Evolutionary conservation across 2,888 invertebrate species (phyloP), one percentile per base, ranked within the genome.

Genomic region (Boloria euphrosyne): DNA sequence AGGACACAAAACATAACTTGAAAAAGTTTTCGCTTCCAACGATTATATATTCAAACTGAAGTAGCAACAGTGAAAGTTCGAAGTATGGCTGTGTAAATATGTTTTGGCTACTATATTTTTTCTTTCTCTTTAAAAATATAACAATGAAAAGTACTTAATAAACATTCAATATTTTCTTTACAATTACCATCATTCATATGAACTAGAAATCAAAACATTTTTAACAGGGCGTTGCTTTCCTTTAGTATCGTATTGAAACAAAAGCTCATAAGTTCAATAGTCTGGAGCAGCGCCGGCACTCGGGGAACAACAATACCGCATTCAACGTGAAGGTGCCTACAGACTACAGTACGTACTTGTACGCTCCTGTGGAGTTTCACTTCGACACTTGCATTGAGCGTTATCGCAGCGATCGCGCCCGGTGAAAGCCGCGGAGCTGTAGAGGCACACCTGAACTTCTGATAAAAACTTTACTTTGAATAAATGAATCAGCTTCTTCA

Each of bases 231-330:
- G 7, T 38, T 38, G 10, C 31, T 38, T 38, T 38, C 18, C 44
- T 22, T 0, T 17, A 22, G 14, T 10, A 22, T 38, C 50, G 50
- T 50, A 18, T 50, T 4, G 3, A 43, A 55, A 46, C 22, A 57
- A 57, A 57, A 57, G 22, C 57, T 46, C 3, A 46, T 27, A 57
- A 46, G 46, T 46, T 57, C 57, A 22, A 57, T 46, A 46, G n/a
- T n/a, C 53, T 16, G 53, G 27, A n/a, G n/a, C n/a, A 57, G 22
- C 22, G 27, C n/a, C 22, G 13, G 13, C 22, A 7, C 6, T 14
- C 44, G 14, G 5, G 13, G 44, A 46, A n/a, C 22, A 57, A 57
- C 31, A 38, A 38, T 38, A 57, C 46, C 57, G 57, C 13, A 46
- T 57, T 57, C 57, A 57, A 46, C 46, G 46, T 57, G 16, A 44